These are phyloP conservation scores for Erpornis zantholeuca DNA, from an alignment of 2,113 vertebrate genomes.

Conservation along the genomic window DNA sequence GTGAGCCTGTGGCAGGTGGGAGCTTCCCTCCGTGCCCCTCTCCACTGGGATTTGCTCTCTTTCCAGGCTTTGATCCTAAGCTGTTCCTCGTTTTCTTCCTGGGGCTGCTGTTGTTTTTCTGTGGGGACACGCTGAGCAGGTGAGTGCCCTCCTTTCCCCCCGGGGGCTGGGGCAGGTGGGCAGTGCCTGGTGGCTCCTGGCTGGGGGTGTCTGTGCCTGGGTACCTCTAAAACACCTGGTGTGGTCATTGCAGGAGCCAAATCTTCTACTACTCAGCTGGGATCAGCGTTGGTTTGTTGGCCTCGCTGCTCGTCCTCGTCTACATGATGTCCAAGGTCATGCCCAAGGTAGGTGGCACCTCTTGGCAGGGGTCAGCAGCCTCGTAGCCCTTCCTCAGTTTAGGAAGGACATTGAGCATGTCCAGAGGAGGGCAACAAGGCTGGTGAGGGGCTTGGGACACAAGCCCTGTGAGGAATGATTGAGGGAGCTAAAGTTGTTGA, in stretches of 20 bases:
- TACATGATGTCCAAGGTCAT: constrained; percentile 86
- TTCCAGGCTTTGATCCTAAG: constrained; percentile 87
- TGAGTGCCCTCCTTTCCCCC: constrained; percentile 20
- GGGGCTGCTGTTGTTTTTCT: constrained; percentile 85
- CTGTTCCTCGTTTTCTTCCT: constrained; percentile 86
- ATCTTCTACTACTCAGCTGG: constrained; percentile 92
- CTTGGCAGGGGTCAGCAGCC: fast-evolving
- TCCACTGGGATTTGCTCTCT: not conserved
- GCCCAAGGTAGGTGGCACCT: constrained; percentile 80
- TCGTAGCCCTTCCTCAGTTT: fast-evolving
- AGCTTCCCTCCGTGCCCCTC: fast-evolving
- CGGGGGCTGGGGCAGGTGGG: not conserved
- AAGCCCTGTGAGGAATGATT: no score
- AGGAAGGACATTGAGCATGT: no score
- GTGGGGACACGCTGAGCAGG: constrained; percentile 90
- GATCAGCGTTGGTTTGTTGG: constrained; percentile 88
- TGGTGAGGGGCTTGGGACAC: no score
- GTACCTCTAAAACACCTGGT: fast-evolving
- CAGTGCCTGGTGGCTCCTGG: not conserved
- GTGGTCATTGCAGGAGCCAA: constrained; percentile 81
- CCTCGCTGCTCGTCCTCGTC: constrained; percentile 90
- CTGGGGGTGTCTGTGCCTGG: not conserved
- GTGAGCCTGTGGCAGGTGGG: fast-evolving
- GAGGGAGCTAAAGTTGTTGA: no score
- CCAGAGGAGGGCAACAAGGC: no score